Evolutionary conservation across 2,113 vertebrate species (phyloP).

Genomic region (Crocuta crocuta): DNA sequence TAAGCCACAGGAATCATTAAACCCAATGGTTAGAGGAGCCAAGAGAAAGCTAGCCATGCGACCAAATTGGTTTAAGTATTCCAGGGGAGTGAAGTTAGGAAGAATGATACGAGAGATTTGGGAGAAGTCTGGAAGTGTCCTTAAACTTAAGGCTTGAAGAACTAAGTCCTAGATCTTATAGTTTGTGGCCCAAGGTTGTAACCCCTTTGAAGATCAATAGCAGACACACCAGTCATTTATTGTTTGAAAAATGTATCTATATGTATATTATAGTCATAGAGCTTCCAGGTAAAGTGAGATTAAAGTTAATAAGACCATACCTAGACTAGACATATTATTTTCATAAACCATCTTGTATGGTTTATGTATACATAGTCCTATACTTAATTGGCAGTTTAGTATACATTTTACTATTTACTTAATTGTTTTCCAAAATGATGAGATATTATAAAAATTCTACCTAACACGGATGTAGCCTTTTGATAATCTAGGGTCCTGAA

Average conservation of each 20-base stretch:
- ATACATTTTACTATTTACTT: background rate
- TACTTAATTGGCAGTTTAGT: background rate
- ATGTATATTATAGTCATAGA: background rate
- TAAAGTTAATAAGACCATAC: background rate
- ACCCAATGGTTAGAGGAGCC: background rate
- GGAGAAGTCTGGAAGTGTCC: background rate
- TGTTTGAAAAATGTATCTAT: background rate
- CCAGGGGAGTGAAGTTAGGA: background rate
- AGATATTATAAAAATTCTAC: background rate
- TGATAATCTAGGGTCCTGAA: background rate
- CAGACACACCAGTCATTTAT: background rate
- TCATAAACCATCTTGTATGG: background rate
- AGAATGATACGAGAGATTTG: background rate
- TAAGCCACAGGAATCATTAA: background rate
- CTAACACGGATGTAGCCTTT: background rate
- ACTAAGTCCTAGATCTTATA: background rate
- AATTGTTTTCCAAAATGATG: background rate
- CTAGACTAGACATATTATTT: background rate
- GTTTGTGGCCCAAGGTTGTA: background rate
- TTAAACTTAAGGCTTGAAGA: constrained; percentile 21
- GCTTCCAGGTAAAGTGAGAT: background rate
- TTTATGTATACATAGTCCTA: too few species aligned
- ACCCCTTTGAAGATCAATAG: background rate
- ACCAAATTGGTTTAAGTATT: background rate
- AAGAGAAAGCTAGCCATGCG: background rate